These are phyloP conservation scores for Bovichtus variegatus DNA, from an alignment of 2,797 vertebrate species.

Conservation along the genomic window DNA sequence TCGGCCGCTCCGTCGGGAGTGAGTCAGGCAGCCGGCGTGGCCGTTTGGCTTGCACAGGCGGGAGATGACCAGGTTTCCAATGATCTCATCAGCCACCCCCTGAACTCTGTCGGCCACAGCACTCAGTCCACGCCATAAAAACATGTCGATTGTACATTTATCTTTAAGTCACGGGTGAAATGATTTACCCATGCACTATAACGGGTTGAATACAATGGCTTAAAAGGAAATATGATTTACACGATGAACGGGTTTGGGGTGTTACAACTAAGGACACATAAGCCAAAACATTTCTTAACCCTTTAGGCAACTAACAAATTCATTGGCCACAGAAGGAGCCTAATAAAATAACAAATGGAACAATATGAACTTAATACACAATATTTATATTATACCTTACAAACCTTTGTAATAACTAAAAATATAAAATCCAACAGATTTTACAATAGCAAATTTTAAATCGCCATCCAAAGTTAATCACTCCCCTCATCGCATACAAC, in stretches of 20 bases:
- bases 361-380: neutral
- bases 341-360: neutral
- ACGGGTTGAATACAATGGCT: too few species aligned
- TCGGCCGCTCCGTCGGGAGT: slow-evolving; percentile 21
- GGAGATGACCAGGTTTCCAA: slow-evolving; percentile 58
- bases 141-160: slow-evolving; percentile 4
- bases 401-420: neutral
- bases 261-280: too few species aligned
- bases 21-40: slow-evolving; percentile 30
- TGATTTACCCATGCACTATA: too few species aligned
- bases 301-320: too few species aligned
- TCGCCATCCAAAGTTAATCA: too few species aligned
- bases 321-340: too few species aligned
- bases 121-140: slow-evolving; percentile 6
- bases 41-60: slow-evolving; percentile 29
- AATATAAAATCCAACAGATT: neutral
- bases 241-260: too few species aligned
- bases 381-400: neutral
- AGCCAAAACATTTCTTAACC: too few species aligned
- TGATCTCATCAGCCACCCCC: slow-evolving; percentile 61
- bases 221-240: too few species aligned
- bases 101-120: neutral
- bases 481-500: neutral
- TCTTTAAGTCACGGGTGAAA: too few species aligned
- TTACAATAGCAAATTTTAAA: too few species aligned